Evolutionary conservation across 2,888 invertebrate genomes (phyloP), one percentile per base, ranked within the genome.

Genomic region (Pinctada fucata): DNA sequence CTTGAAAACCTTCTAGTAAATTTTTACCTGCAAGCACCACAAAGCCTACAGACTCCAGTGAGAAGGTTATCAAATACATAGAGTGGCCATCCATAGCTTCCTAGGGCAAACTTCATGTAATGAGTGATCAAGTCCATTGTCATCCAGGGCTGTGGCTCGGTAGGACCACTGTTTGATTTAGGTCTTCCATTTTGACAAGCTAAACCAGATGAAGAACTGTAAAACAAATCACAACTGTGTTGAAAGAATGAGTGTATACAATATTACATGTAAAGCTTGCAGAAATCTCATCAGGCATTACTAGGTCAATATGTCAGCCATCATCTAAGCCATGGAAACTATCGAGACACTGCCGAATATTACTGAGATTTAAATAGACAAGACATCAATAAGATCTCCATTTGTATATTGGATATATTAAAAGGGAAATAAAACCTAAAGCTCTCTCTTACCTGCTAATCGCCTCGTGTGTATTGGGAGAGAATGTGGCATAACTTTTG

Each of bases 21-120:
- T 58, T 63, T 87, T 78, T 83, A 91, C 92, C 88, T 88, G 86
- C 88, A 89, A 3, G 85, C 76, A 16, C 86, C 71, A 82, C 86
- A 94, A 76, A 97, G 93, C 84, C 95, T 95, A 92, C 96, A 96
- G 84, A 95, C 94, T 2, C 96, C 96, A 0, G 95, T 95, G 81
- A 95, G 95, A 82, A 95, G 95, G 90, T 96, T 95, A 52, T 95
- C 94, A 91, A 96, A 96, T 89, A 97, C 93, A 80, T 96, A 96
- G 88, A 96, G 95, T 0, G 97, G 96, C 97, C 97, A 97, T 0
- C 97, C 97, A 91, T 97, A 97, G 5, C 96, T 95, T 3, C 96
- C 96, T 91, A 96, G 95, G 0, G 97, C 96, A 86, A 96, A 94
- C 90, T 95, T 95, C 88, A 97, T 93, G 90, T 95, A 97, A 92